Base-by-base conservation (phyloP, 2,888 invertebrate species). In the Cantharis lateralis region DNA sequence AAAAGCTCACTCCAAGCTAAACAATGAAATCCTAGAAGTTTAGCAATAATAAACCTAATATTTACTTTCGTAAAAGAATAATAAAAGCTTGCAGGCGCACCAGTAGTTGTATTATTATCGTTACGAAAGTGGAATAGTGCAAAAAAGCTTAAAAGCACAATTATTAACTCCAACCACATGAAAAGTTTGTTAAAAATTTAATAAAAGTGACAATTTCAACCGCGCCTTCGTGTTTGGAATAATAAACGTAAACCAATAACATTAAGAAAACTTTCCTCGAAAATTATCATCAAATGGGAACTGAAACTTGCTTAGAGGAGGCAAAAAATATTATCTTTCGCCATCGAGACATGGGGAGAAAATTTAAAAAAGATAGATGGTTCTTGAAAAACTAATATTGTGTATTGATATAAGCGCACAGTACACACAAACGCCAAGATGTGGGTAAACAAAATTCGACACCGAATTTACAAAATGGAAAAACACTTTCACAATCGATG, bases 381-480 rank as follows among this genome's bases (percentile, higher is more conserved):
- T 48, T 62, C 32, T 72, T 68, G 68, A 71, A 76, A 76, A 76
- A 72, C 71, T 72, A 74, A 74, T 76, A 76, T 69, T 63, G 20
- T 69, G 75, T 68, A 62, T 70, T 71, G 75, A 71, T 69, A 63
- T 72, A 75, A 71, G 75, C 71, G 75, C 71, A 68, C 61, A 62
- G 69, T 69, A 70, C 68, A 76, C 48, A 26, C 68, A n/a, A 24
- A 18, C 28, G 64, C 71, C 62, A 13, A 28, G 68, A 75, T 71
- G 75, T 68, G 62, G 71, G 75, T 69, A 76, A 76, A 76, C 75
- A 76, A 71, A 76, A 20, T 70, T 70, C 71, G 68, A 66, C 48
- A 48, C 70, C 71, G 70, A 66, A 15, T 63, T 32, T 61, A 63
- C 61, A 70, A 32, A 71, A 70, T 13, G 24, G 48, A 24, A 20